Base-by-base conservation (phyloP, 2,888 invertebrate species). In the Anoncus sp. region DNA sequence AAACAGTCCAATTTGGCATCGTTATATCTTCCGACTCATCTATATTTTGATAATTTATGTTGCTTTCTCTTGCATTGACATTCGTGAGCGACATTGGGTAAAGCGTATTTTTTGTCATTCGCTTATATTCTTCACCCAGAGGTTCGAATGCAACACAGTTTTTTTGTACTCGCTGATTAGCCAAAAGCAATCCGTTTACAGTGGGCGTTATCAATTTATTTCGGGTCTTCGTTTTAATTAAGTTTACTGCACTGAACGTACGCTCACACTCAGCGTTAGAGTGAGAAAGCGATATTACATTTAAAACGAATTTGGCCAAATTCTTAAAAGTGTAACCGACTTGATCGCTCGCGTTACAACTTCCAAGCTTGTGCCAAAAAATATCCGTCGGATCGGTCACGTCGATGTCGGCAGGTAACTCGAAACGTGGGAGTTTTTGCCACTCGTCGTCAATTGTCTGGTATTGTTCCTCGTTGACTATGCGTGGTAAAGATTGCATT, bases 261-360 rank as follows among this genome's bases (percentile, higher is more conserved):
- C 70, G 55, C 22, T 79, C 76, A 57, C 70, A 74, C 12, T 80
- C 63, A 31, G 79, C 74, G 38, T 80, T 80, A 4, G 77, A 77
- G 57, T 77, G 65, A 18, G 80, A 75, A n/a, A 80, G 70, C 12
- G 70, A 80, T n/a, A 77, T 24, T 3, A 49, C 65, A 24, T 43
- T 22, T 9, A 73, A 45, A 24, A n/a, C 63, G 55, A 70, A 79
- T 60, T 63, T 60, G 7, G 70, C 1, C 16, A 72, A 45, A 77
- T 77, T 71, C 20, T 31, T 22, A 22, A 67, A 79, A n/a, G 47
- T 18, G 7, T 47, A 20, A 47, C 20, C 18, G 24, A 40, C 53
- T 57, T 76, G 40, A 38, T 72, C 73, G n/a, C n/a, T 49, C 22
- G 20, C 49, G 24, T 14, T 24, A 24, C 49, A 49, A 24, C 14